Conservation (phyloP, 2,113 vertebrate species). For the Oplegnathus fasciatus region DNA sequence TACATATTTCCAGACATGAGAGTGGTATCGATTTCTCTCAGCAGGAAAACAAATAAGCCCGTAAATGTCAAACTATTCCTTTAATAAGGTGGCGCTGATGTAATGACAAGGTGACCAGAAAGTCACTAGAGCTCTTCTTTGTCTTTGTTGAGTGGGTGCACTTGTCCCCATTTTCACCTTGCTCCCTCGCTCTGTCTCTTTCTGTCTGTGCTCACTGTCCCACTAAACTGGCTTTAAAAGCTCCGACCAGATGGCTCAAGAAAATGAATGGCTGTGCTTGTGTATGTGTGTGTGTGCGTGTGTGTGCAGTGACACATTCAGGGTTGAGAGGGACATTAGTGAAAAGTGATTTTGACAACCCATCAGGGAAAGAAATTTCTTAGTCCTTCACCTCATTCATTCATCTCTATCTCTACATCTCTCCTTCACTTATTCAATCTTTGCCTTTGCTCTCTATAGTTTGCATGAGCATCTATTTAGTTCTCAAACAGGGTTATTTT, state of each 20-base stretch:
- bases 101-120: conserved; percentile 40
- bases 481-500: conserved; percentile 60
- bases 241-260: conserved; percentile 62
- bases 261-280: conserved; percentile 57
- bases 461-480: conserved; percentile 62
- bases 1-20: neutral
- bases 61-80: neutral
- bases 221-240: conserved; percentile 69
- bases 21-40: neutral
- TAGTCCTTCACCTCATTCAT: conserved; percentile 67
- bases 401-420: conserved; percentile 62
- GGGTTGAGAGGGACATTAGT: conserved; percentile 75
- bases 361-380: conserved; percentile 60
- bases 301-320: conserved; percentile 50
- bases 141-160: conserved; percentile 25
- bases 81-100: neutral
- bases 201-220: conserved; percentile 44
- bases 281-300: conserved; percentile 11
- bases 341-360: conserved; percentile 70
- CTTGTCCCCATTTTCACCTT: conserved; percentile 57
- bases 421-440: conserved; percentile 54
- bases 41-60: neutral
- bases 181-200: conserved; percentile 26
- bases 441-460: conserved; percentile 49
- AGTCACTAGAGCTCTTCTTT: conserved; percentile 22